Base-by-base conservation (phyloP, 2,797 vertebrate species). In the Clamator glandarius region DNA sequence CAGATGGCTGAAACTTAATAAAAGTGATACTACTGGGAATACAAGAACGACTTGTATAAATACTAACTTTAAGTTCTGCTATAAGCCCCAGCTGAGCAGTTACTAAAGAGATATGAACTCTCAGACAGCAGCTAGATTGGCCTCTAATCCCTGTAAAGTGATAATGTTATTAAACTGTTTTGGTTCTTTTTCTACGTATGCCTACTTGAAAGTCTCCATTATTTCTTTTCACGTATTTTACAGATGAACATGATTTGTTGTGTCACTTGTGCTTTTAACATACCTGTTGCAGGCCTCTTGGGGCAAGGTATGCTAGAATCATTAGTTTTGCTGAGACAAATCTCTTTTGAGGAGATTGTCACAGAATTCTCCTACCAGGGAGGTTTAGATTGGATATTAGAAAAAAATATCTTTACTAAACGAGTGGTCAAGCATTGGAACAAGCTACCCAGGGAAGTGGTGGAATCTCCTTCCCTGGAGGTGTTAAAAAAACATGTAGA, bases 1-100 rank as follows among this genome's bases (percentile, higher is more conserved):
- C 90, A 93, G 90, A 90, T 93, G 76, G 59, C 21, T 88, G 55
- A 87, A 88, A 63, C 29, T 55, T 87, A 82, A 88, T 78, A 82
- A 55, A 89, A 89, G 25, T n/a, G 31, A 35, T 83, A 19, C 70
- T 78, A 4, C 6, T 48, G 83, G 74, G 87, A 95, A 67, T 81
- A 84, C 26, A 84, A 52, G 59, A 87, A 61, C 1, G 2, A 81
- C 36, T 61, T 58, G 33, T 70, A 83, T 28, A 35, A 81, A 75
- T 81, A 58, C 66, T 78, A 81, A 78, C 52, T 94, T 85, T 68
- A 62, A 11, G 1, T 5, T 72, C 48, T 4, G 0, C 78, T 92
- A 86, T 58, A 51, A 39, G 66, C 13, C 89, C 70, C 85, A 81
- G 55, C 41, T 4, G 17, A 91, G 55, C 28, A 81, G 48, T 90